These are phyloP conservation scores for Ligdia adustata DNA, from an alignment of 2,888 invertebrate species.

Conservation along the genomic window DNA sequence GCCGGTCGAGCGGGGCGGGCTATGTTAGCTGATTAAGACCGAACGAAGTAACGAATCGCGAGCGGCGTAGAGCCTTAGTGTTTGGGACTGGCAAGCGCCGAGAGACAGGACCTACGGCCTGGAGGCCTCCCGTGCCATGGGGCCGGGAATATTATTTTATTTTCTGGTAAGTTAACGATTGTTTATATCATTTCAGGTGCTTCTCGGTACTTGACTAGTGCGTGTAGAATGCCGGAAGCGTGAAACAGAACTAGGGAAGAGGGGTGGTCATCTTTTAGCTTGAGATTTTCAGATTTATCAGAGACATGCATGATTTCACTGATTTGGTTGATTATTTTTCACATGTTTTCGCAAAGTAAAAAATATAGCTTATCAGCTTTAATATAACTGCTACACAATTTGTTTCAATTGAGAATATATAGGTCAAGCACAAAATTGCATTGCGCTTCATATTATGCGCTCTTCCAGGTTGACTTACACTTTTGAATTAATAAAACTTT, in stretches of 20 bases:
- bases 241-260: too few relatives aligned
- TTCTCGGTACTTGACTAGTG: background rate
- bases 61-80: conserved; percentile 52
- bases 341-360: too few relatives aligned
- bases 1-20: conserved; percentile 75
- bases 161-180: conserved; percentile 79
- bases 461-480: too few relatives aligned
- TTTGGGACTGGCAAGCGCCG: conserved; percentile 28
- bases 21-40: conserved; percentile 72
- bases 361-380: background rate
- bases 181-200: conserved; percentile 9
- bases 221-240: background rate
- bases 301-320: too few relatives aligned
- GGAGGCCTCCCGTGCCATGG: conserved; percentile 75
- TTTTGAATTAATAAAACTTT: too few relatives aligned
- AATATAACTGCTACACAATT: too few relatives aligned
- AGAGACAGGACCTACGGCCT: conserved; percentile 48
- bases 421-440: too few relatives aligned
- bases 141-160: conserved; percentile 68
- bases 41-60: conserved; percentile 45
- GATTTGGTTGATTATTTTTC: too few relatives aligned
- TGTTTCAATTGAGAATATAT: too few relatives aligned
- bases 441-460: too few relatives aligned
- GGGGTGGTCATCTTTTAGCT: too few relatives aligned
- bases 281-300: too few relatives aligned